Percentiles rank a stretch among this genome's conserved stretches.
phyloP scores from a whole-genome alignment of 1,140 invertebrate species.

The Pachypsylla venusta region DNA sequence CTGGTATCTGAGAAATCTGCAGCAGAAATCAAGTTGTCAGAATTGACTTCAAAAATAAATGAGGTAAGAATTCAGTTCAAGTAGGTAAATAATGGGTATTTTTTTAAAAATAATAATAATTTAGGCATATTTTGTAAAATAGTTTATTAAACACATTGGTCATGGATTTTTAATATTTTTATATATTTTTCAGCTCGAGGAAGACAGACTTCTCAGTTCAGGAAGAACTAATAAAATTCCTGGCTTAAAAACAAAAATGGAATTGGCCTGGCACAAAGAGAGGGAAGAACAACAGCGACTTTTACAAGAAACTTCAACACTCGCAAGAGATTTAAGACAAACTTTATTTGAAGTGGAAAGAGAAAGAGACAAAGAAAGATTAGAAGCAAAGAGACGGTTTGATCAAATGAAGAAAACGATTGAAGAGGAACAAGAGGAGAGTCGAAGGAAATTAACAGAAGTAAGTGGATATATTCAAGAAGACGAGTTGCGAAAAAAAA shows the following conservation, averaged over 20 bases:
- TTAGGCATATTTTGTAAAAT: background rate
- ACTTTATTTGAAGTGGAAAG: slow-evolving; percentile 76
- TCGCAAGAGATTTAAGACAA: slow-evolving; percentile 74
- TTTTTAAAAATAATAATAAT: background rate
- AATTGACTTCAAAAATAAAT: slow-evolving; percentile 81
- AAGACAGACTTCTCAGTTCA: slow-evolving; percentile 58
- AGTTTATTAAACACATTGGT: background rate
- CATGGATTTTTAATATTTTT: background rate
- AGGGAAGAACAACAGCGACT: slow-evolving; percentile 79
- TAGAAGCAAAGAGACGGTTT: slow-evolving; percentile 67
- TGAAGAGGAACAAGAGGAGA: slow-evolving; percentile 80
- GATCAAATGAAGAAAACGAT: slow-evolving; percentile 67
- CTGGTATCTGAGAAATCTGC: slow-evolving; percentile 73
- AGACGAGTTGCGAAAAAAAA: background rate
- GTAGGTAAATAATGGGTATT: background rate
- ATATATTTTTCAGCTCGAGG: slow-evolving; percentile 46
- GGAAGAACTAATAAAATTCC: slow-evolving; percentile 65
- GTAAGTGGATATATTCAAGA: slow-evolving; percentile 27
- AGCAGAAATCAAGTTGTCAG: slow-evolving; percentile 73
- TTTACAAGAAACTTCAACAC: slow-evolving; percentile 74
- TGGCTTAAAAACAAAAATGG: slow-evolving; percentile 72
- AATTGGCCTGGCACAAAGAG: slow-evolving; percentile 91
- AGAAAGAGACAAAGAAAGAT: slow-evolving; percentile 71
- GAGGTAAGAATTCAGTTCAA: slow-evolving; percentile 42
- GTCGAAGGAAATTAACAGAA: slow-evolving; percentile 61